These are phyloP conservation scores for Cyphomyrmex costatus DNA, from an alignment of 1,140 invertebrate species.

Conservation along the genomic window DNA sequence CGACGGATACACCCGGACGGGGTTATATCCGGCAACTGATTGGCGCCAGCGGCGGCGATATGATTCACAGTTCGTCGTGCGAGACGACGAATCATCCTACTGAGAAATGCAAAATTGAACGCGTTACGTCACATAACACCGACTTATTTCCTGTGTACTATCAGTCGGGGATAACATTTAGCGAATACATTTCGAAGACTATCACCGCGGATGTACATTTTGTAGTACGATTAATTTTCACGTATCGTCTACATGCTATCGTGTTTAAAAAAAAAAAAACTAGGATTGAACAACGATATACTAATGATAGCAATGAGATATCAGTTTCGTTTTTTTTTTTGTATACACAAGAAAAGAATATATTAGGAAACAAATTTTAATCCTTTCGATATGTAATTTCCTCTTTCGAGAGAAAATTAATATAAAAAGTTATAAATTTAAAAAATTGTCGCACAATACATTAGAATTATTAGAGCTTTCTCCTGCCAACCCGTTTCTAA, in stretches of 20 bases:
- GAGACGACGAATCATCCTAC: conserved; percentile 73
- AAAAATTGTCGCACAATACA: background rate
- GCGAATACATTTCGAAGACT: conserved; percentile 15
- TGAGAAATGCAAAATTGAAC: conserved; percentile 70
- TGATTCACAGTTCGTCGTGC: conserved; percentile 62
- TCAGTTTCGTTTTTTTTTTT: background rate
- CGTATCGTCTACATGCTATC: no score
- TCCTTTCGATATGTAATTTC: background rate
- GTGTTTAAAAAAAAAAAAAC: background rate
- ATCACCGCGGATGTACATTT: background rate
- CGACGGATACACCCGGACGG: no score
- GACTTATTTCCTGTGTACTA: conserved; percentile 44
- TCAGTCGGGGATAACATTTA: conserved; percentile 22
- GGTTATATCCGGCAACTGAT: conserved; percentile 51
- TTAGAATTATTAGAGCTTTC: conserved; percentile 6
- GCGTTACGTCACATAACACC: conserved; percentile 59
- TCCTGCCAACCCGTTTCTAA: conserved; percentile 27
- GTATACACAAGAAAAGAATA: background rate
- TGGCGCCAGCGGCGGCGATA: conserved; percentile 58
- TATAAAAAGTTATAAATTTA: background rate
- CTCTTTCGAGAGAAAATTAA: background rate
- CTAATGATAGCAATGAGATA: background rate
- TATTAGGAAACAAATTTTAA: background rate
- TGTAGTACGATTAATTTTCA: background rate
- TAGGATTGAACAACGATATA: background rate